A percentile compares a stretch with the other conserved stretches of the same genome.
Evolutionary conservation across 2,888 invertebrate genomes (phyloP).

Genomic region (Pherbina coryleti): DNA sequence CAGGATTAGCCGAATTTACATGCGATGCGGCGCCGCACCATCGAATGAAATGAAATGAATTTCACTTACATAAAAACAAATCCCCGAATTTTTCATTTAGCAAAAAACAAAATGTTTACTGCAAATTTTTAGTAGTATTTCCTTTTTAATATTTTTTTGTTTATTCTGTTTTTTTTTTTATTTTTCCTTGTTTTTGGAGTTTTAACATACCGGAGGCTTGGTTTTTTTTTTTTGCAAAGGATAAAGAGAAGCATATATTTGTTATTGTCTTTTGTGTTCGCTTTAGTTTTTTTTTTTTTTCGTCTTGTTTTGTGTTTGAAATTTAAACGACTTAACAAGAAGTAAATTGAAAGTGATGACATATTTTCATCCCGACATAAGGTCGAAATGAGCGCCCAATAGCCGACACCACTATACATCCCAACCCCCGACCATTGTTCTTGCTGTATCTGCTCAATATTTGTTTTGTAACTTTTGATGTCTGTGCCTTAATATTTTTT

Average conservation of each 20-base stretch:
- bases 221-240: neutral
- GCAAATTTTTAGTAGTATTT: neutral
- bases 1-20: constrained; percentile 46
- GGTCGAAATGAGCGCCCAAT: neutral
- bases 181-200: neutral
- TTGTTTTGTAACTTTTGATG: neutral
- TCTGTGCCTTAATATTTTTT: neutral
- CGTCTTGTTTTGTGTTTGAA: neutral
- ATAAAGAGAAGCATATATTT: neutral
- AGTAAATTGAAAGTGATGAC: constrained; percentile 41
- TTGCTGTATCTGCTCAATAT: neutral
- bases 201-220: neutral
- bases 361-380: neutral
- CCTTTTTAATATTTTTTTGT: neutral
- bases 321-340: constrained; percentile 44
- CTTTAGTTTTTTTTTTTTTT: neutral
- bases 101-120: neutral
- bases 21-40: constrained; percentile 15
- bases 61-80: constrained; percentile 7
- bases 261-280: neutral
- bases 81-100: neutral
- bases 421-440: neutral
- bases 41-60: constrained; percentile 1
- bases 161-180: neutral
- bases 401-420: neutral